Conservation (phyloP, 2,888 invertebrate genomes). For the Ctena decussata region DNA sequence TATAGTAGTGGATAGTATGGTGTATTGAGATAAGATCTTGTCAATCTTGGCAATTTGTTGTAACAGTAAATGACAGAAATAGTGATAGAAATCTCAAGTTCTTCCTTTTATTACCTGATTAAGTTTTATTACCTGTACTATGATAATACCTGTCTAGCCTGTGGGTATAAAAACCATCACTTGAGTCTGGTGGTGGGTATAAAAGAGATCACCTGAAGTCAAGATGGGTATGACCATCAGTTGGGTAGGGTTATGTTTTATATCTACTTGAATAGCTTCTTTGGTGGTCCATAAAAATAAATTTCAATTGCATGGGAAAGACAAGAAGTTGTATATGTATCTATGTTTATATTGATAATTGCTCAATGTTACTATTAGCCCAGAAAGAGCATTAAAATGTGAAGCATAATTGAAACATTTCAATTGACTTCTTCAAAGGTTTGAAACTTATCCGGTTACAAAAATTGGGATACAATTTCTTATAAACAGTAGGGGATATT, state of each 20-base stretch:
- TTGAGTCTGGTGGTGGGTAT: neutral
- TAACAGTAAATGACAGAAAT: constrained; percentile 13
- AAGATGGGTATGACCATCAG: neutral
- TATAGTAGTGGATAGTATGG: neutral
- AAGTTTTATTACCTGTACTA: constrained; percentile 4
- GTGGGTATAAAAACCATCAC: neutral
- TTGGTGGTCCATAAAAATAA: constrained; percentile 2
- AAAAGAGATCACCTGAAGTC: neutral
- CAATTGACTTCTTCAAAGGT: neutral
- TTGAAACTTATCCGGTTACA: neutral
- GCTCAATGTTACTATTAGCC: neutral
- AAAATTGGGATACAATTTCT: neutral
- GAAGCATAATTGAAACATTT: neutral
- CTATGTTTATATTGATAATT: neutral
- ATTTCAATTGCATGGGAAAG: neutral
- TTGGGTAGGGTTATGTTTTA: neutral
- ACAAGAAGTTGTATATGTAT: neutral
- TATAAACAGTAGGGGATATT: neutral
- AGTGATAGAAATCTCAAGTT: constrained; percentile 9
- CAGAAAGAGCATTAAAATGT: neutral
- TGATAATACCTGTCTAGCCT: constrained; percentile 2
- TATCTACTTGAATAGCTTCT: neutral
- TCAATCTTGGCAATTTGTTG: constrained; percentile 8
- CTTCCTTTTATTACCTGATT: constrained; percentile 6
- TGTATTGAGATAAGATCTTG: neutral